Conservation (phyloP, 2,888 invertebrate species). For the Tubulanus polymorphus region DNA sequence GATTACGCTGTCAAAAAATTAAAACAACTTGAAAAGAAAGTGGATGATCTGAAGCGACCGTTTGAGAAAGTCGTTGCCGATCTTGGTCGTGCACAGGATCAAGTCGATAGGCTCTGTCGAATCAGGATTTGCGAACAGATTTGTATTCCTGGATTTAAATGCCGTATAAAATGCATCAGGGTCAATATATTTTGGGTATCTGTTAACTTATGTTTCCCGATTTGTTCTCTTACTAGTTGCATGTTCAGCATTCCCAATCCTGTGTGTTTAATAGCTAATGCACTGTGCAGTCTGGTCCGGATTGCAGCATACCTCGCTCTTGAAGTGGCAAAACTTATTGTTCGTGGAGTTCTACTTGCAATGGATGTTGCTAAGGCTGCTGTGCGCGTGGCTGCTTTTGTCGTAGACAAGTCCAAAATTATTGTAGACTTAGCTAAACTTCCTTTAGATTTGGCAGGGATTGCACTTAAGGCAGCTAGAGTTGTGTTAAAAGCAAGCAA, state of each 20-base stretch:
- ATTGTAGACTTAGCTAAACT: constrained; percentile 16
- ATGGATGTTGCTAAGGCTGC: constrained; percentile 19
- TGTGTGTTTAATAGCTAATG: constrained; percentile 16
- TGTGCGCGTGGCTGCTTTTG: constrained; percentile 17
- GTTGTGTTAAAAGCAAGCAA: constrained; percentile 12
- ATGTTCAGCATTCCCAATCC: constrained; percentile 18
- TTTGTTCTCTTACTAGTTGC: constrained; percentile 14
- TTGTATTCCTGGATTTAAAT: constrained; percentile 21
- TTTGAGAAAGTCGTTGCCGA: constrained; percentile 16
- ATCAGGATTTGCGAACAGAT: constrained; percentile 16
- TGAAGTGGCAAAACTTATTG: constrained; percentile 19
- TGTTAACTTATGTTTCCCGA: too few relatives aligned
- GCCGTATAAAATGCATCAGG: too few relatives aligned
- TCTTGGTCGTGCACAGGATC: constrained; percentile 16
- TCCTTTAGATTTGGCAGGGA: constrained; percentile 13
- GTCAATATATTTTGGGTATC: too few relatives aligned
- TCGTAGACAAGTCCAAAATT: constrained; percentile 20
- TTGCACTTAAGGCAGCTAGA: constrained; percentile 15
- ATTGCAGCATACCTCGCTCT: constrained; percentile 16
- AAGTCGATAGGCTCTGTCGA: constrained; percentile 21
- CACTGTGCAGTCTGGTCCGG: constrained; percentile 14
- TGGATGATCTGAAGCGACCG: constrained; percentile 21
- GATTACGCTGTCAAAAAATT: constrained; percentile 17
- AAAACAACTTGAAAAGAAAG: constrained; percentile 16
- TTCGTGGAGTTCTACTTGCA: constrained; percentile 16